A percentile compares a stretch with the other conserved stretches of the same genome.
phyloP scores from a whole-genome alignment of 2,888 invertebrate genomes.

The Chirona hameri region DNA sequence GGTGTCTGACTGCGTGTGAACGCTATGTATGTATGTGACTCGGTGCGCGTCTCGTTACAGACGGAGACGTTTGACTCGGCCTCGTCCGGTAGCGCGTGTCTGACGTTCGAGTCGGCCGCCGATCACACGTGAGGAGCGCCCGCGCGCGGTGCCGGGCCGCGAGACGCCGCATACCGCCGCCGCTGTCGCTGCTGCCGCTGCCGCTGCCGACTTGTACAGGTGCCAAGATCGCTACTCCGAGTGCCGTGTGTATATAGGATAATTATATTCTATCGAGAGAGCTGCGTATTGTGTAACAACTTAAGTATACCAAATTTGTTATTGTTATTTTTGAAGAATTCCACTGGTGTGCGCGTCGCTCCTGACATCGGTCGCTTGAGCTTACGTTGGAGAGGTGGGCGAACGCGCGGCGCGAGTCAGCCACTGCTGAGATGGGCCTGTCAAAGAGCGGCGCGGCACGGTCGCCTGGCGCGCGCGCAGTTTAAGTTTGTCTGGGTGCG shows the following conservation, averaged over 20 bases:
- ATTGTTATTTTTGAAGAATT: slow-evolving; percentile 29
- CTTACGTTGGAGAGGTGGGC: not conserved
- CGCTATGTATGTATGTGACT: not conserved
- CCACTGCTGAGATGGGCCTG: not conserved
- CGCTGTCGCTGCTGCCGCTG: too few species aligned
- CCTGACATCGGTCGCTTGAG: slow-evolving; percentile 5
- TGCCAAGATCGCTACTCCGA: not conserved
- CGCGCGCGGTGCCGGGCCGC: not conserved
- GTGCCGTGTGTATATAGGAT: slow-evolving; percentile 1
- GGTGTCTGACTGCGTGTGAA: not conserved
- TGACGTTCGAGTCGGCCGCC: slow-evolving; percentile 24
- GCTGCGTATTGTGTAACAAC: slow-evolving; percentile 12
- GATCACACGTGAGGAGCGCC: slow-evolving; percentile 22
- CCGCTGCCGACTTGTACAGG: not conserved
- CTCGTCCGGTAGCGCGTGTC: slow-evolving; percentile 13
- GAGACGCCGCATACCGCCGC: not conserved
- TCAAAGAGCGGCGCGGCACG: not conserved
- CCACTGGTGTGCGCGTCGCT: not conserved
- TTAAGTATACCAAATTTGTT: slow-evolving; percentile 29
- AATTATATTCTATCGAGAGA: slow-evolving; percentile 6
- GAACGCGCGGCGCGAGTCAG: not conserved
- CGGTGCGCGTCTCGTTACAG: not conserved
- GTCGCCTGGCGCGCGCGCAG: not conserved
- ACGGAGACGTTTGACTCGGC: slow-evolving; percentile 1
- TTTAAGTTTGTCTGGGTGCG: not conserved